Evolutionary conservation across 2,113 vertebrate species (phyloP).

Genomic region (Scomber japonicus): DNA sequence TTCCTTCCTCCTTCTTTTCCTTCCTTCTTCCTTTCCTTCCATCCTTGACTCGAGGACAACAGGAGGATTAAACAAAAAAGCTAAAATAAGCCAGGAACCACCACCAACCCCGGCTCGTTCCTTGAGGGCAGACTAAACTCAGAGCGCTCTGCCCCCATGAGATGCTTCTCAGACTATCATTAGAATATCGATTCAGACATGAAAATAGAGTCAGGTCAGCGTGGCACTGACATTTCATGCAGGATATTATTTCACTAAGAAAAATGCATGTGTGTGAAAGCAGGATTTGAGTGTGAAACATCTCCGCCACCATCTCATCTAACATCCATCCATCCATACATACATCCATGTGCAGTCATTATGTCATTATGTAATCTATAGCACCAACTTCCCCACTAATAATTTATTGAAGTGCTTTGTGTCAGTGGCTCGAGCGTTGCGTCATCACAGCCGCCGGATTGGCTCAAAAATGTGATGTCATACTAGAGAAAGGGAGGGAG

Average conservation of each 20-base stretch:
- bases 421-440: neutral
- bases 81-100: slow-evolving; percentile 1
- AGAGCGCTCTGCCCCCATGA: neutral
- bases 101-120: neutral
- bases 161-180: slow-evolving; percentile 32
- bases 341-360: too few relatives aligned
- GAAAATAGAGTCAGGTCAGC: slow-evolving; percentile 26
- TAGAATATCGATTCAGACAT: slow-evolving; percentile 44
- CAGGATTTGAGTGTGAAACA: slow-evolving; percentile 7
- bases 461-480: too few relatives aligned
- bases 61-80: too few relatives aligned
- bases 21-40: too few relatives aligned
- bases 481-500: too few relatives aligned
- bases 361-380: too few relatives aligned
- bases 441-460: too few relatives aligned
- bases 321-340: too few relatives aligned
- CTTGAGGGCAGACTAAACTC: slow-evolving; percentile 6
- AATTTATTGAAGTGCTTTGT: neutral
- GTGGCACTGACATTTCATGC: slow-evolving; percentile 16
- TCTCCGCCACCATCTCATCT: neutral
- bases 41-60: too few relatives aligned
- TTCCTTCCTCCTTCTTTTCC: too few relatives aligned
- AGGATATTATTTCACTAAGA: slow-evolving; percentile 17
- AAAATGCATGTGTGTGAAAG: neutral
- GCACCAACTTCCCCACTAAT: neutral